phyloP scores from a whole-genome alignment of 1,140 invertebrate genomes.

The Heliothis virescens region DNA sequence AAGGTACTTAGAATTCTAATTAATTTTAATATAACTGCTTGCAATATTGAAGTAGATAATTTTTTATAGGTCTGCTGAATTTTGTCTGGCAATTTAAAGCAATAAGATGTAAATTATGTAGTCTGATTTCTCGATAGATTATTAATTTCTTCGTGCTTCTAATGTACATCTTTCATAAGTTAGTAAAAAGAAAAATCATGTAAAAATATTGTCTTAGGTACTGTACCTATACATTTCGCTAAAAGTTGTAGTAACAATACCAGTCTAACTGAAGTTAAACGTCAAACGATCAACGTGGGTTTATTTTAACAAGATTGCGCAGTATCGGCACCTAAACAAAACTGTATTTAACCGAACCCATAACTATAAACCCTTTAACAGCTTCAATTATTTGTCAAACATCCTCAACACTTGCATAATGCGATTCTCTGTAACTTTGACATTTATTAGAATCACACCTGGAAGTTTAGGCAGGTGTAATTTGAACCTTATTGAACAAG shows the following conservation, averaged over 20 bases:
- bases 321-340: too few species aligned
- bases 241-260: too few species aligned
- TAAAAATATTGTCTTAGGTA: too few species aligned
- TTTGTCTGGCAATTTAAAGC: background rate
- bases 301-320: too few species aligned
- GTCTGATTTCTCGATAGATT: too few species aligned
- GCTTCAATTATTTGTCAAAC: conserved; percentile 33
- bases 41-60: background rate
- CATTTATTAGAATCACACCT: conserved; percentile 1
- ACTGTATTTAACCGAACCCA: background rate
- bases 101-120: too few species aligned
- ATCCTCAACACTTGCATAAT: conserved; percentile 28
- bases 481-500: conserved; percentile 10
- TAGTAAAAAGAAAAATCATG: too few species aligned
- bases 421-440: conserved; percentile 13
- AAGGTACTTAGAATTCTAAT: conserved; percentile 17
- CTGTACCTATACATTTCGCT: too few species aligned
- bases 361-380: conserved; percentile 29
- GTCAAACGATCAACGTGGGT: too few species aligned
- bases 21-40: conserved; percentile 3
- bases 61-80: background rate
- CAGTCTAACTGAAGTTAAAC: background rate
- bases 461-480: background rate
- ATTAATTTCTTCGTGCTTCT: too few species aligned
- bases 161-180: too few species aligned